A percentile compares a stretch with the other conserved stretches of the same genome.
These are phyloP conservation scores for Monoplex corrugatus DNA, from an alignment of 2,888 invertebrate genomes.

Conservation along the genomic window DNA sequence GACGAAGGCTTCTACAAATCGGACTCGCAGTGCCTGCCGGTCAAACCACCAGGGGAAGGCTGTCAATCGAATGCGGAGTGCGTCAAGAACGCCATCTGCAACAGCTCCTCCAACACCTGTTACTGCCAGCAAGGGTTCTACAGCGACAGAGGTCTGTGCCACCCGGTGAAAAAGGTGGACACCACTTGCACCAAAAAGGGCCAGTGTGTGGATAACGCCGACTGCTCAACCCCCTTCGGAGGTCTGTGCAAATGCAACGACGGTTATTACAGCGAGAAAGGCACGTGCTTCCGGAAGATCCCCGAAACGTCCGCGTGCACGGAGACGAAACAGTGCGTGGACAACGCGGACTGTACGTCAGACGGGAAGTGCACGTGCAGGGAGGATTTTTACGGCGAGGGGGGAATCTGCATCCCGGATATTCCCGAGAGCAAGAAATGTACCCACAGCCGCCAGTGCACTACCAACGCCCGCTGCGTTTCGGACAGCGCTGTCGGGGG, in stretches of 20 bases:
- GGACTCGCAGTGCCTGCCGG: conserved; percentile 32
- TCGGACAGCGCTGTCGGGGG: background rate
- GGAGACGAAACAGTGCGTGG: conserved; percentile 46
- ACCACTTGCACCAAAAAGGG: conserved; percentile 21
- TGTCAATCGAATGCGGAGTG: conserved; percentile 51
- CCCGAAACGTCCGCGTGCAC: conserved; percentile 1
- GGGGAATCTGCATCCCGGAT: conserved; percentile 31
- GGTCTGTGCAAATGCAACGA: conserved; percentile 45
- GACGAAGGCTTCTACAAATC: conserved; percentile 46
- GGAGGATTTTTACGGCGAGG: conserved; percentile 48
- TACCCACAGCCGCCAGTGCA: conserved; percentile 47
- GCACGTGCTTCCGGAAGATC: conserved; percentile 19
- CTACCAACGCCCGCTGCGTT: conserved; percentile 33
- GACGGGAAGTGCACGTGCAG: conserved; percentile 45
- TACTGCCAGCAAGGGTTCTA: conserved; percentile 49
- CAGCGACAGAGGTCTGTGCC: conserved; percentile 42
- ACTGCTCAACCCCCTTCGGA: conserved; percentile 32
- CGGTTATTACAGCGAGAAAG: conserved; percentile 48
- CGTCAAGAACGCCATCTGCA: conserved; percentile 50
- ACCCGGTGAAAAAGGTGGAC: conserved; percentile 26
- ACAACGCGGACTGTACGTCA: conserved; percentile 46
- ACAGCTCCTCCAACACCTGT: conserved; percentile 32
- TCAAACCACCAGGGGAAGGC: conserved; percentile 13
- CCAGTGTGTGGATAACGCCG: conserved; percentile 51
- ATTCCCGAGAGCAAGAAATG: conserved; percentile 26